Evolutionary conservation across 2,797 vertebrate species (phyloP).

Genomic region (Coregonus ussuriensis): DNA sequence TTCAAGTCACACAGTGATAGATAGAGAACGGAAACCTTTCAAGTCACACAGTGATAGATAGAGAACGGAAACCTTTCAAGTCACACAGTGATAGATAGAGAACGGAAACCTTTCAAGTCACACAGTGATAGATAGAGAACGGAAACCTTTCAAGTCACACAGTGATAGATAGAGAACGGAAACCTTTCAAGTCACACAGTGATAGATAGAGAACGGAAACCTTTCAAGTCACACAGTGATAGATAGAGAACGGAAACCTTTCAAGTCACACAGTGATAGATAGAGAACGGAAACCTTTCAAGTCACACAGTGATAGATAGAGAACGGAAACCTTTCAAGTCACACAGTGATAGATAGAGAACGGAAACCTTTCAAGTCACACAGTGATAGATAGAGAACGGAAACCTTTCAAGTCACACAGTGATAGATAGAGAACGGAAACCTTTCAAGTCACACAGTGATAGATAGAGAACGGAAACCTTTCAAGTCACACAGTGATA

Average conservation of each 20-base stretch:
- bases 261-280: not conserved
- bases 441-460: conserved; percentile 12
- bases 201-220: conserved; percentile 21
- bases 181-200: conserved; percentile 15
- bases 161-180: conserved; percentile 13
- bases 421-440: conserved; percentile 16
- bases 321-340: conserved; percentile 27
- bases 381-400: conserved; percentile 8
- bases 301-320: not conserved
- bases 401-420: conserved; percentile 19
- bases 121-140: conserved; percentile 8
- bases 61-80: conserved; percentile 27
- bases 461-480: conserved; percentile 21
- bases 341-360: conserved; percentile 5
- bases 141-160: conserved; percentile 19
- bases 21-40: conserved; percentile 24
- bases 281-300: conserved; percentile 26
- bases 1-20: not conserved
- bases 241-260: conserved; percentile 21
- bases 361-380: conserved; percentile 22
- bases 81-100: conserved; percentile 5
- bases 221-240: conserved; percentile 1
- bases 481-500: not conserved
- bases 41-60: not conserved
- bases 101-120: conserved; percentile 24